A percentile compares a stretch with the other conserved stretches of the same genome.
Conservation (phyloP, 2,113 vertebrate species). For the Meles meles region DNA sequence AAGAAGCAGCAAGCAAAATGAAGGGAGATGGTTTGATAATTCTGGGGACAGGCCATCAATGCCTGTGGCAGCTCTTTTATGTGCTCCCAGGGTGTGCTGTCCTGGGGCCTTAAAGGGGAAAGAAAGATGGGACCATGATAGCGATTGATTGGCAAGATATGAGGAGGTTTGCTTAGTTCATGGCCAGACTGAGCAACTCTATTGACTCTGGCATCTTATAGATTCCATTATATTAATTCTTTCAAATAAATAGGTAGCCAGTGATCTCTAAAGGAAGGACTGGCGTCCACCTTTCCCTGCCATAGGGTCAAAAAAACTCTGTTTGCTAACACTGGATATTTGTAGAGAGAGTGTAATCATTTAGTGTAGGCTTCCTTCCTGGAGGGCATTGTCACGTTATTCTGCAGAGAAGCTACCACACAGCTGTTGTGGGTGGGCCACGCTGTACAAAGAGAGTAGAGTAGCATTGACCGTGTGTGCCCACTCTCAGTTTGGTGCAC, state of each 20-base stretch:
- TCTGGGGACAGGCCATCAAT: background rate
- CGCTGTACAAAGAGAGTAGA: constrained; percentile 38
- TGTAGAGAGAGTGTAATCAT: background rate
- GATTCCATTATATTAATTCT: background rate
- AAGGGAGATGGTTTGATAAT: background rate
- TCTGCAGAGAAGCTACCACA: background rate
- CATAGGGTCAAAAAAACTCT: background rate
- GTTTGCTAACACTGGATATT: background rate
- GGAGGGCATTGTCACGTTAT: background rate
- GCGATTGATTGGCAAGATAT: background rate
- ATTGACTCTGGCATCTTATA: background rate
- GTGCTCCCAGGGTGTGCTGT: background rate
- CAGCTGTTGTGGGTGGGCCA: constrained; percentile 35
- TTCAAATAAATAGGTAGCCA: background rate
- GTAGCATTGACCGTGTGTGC: background rate
- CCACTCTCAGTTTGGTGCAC: constrained; percentile 49
- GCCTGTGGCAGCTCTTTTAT: background rate
- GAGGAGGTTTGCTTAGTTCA: background rate
- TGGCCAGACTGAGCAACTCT: background rate
- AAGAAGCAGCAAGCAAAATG: background rate
- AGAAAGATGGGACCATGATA: background rate
- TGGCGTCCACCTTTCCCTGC: background rate
- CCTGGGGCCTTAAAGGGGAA: background rate
- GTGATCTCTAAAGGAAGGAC: background rate
- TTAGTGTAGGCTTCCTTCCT: background rate